phyloP scores from a whole-genome alignment of 1,140 invertebrate species.

The Arctopsyche grandis region DNA sequence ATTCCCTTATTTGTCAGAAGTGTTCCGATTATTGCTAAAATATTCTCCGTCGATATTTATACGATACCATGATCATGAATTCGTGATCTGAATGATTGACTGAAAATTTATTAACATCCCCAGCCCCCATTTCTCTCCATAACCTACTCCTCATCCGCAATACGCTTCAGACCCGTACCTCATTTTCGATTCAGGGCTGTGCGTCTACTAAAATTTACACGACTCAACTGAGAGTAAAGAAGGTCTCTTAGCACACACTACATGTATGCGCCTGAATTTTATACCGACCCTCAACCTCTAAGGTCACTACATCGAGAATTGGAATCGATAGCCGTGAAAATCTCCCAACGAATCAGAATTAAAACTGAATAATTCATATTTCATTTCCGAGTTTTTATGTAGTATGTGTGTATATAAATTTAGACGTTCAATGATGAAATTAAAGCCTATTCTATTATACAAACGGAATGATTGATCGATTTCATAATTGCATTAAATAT shows the following conservation, averaged over 20 bases:
- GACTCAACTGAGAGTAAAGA: constrained; percentile 10
- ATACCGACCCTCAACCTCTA: too few species aligned
- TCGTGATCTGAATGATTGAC: constrained; percentile 40
- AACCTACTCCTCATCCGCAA: too few species aligned
- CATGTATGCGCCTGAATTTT: too few species aligned
- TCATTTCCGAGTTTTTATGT: too few species aligned
- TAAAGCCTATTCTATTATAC: too few species aligned
- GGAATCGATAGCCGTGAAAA: background rate
- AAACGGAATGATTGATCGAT: too few species aligned
- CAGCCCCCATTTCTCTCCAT: too few species aligned
- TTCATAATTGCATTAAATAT: too few species aligned
- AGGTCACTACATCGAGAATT: too few species aligned
- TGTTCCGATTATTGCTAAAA: constrained; percentile 18
- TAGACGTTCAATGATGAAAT: too few species aligned
- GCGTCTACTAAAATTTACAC: constrained; percentile 38
- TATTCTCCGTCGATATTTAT: constrained; percentile 6
- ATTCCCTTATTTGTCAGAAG: background rate
- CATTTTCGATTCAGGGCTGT: constrained; percentile 39
- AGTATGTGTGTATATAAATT: too few species aligned
- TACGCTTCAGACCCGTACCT: constrained; percentile 4
- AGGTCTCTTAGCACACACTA: constrained; percentile 1
- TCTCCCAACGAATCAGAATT: background rate
- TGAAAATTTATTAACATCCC: constrained; percentile 22
- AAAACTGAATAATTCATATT: background rate
- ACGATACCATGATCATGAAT: constrained; percentile 31